These are phyloP conservation scores for Encarsia formosa DNA, from an alignment of 2,888 invertebrate species.

Conservation along the genomic window DNA sequence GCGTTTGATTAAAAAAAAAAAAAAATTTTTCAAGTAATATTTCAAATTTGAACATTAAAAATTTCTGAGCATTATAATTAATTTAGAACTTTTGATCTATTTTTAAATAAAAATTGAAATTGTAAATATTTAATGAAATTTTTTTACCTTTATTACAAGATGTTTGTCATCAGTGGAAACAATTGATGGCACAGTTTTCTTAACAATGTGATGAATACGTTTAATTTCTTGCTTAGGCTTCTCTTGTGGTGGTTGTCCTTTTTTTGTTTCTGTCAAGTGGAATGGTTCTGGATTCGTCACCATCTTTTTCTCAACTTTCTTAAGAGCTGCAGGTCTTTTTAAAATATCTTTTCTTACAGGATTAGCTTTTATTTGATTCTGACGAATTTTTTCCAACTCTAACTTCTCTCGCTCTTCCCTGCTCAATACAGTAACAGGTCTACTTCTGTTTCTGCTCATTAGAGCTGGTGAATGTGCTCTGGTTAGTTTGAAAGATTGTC, in stretches of 20 bases:
- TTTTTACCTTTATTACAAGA: constrained; percentile 29
- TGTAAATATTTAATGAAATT: background rate
- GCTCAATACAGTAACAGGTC: constrained; percentile 56
- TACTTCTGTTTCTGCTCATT: constrained; percentile 49
- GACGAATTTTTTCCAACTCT: constrained; percentile 63
- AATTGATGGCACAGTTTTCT: constrained; percentile 33
- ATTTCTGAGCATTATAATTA: background rate
- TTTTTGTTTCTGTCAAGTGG: constrained; percentile 57
- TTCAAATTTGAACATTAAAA: background rate
- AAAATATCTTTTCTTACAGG: constrained; percentile 61
- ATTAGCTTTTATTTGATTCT: constrained; percentile 65
- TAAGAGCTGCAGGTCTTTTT: constrained; percentile 49
- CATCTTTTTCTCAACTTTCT: constrained; percentile 55
- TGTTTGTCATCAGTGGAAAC: constrained; percentile 32
- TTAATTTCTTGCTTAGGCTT: constrained; percentile 11
- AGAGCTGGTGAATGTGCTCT: constrained; percentile 41
- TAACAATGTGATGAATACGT: constrained; percentile 7
- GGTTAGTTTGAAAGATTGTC: constrained; percentile 34
- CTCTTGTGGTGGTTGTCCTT: constrained; percentile 6
- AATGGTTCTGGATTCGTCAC: constrained; percentile 62
- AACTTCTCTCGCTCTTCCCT: constrained; percentile 60
- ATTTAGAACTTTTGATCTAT: background rate
- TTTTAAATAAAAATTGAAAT: background rate
- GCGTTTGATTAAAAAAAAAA: background rate
- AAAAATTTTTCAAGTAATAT: background rate